Percentiles rank a stretch among this genome's conserved stretches.
phyloP scores from a whole-genome alignment of 2,797 vertebrate genomes.

The Sciurus vulgaris region DNA sequence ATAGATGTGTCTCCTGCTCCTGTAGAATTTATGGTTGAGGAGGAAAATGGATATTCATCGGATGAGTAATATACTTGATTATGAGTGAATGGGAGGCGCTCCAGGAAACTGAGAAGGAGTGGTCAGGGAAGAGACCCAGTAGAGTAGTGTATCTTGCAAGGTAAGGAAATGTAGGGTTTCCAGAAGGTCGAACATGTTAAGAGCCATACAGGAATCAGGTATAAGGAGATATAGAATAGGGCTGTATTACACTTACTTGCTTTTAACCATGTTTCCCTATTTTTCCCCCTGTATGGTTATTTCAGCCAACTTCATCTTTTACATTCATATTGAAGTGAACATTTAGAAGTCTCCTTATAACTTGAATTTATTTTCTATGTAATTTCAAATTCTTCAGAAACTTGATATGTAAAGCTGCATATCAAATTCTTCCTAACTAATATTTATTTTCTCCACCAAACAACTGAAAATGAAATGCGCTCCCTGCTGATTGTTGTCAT shows the following conservation, averaged over 20 bases:
- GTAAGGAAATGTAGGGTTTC: neutral
- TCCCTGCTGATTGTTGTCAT: slow-evolving; percentile 42
- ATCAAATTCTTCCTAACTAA: neutral
- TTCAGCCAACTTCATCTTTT: neutral
- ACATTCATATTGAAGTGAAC: neutral
- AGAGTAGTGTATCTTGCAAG: too few species aligned
- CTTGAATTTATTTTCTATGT: slow-evolving; percentile 16
- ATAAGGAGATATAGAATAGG: neutral
- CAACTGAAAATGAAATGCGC: neutral
- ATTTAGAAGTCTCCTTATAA: neutral
- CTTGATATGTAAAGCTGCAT: neutral
- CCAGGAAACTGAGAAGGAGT: neutral
- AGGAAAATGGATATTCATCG: neutral
- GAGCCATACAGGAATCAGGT: neutral
- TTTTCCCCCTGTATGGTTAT: neutral
- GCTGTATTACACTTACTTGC: fast-evolving
- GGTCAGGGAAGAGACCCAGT: too few species aligned
- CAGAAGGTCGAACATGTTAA: neutral
- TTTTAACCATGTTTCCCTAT: neutral
- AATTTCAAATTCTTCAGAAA: neutral
- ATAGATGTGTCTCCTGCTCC: neutral
- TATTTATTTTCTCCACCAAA: slow-evolving; percentile 50
- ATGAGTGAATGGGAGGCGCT: neutral
- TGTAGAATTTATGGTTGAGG: neutral
- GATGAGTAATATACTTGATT: too few species aligned